A percentile compares a stretch with the other conserved stretches of the same genome.
Conservation (phyloP, 2,113 vertebrate species). For the Anoura caudifer region DNA sequence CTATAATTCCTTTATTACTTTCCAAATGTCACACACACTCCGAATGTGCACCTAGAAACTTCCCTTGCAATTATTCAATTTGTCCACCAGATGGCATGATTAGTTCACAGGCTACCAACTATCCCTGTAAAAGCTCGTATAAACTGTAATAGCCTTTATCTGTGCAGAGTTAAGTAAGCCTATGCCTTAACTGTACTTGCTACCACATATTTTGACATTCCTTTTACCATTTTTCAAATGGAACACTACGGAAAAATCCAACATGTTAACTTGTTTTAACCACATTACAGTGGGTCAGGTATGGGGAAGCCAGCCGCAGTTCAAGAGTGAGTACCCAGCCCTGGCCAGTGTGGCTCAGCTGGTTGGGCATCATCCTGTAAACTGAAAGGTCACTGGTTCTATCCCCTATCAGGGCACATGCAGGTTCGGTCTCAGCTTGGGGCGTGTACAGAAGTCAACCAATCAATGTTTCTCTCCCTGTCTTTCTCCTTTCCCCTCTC, state of each 20-base stretch:
- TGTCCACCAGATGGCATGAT: slow-evolving; percentile 63
- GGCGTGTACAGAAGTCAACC: too few species aligned
- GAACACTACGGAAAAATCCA: background rate
- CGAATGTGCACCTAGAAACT: background rate
- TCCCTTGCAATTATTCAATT: background rate
- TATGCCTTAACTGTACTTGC: background rate
- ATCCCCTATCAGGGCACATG: too few species aligned
- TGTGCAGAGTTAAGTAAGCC: background rate
- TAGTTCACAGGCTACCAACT: background rate
- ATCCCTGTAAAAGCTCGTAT: background rate
- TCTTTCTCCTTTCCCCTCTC: too few species aligned
- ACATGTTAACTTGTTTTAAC: background rate
- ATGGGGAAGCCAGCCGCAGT: background rate
- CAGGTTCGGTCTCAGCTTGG: too few species aligned
- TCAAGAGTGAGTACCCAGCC: background rate
- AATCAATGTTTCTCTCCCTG: too few species aligned
- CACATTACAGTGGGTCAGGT: background rate
- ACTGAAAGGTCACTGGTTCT: too few species aligned
- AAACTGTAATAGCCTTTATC: background rate
- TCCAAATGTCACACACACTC: background rate
- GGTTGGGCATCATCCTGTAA: too few species aligned
- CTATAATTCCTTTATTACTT: background rate
- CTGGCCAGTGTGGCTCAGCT: too few species aligned
- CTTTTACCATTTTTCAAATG: background rate
- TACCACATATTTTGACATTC: background rate